Evolutionary conservation across 2,888 invertebrate genomes (phyloP), one percentile per base, ranked within the genome.

Genomic region (Tetranychus piercei): DNA sequence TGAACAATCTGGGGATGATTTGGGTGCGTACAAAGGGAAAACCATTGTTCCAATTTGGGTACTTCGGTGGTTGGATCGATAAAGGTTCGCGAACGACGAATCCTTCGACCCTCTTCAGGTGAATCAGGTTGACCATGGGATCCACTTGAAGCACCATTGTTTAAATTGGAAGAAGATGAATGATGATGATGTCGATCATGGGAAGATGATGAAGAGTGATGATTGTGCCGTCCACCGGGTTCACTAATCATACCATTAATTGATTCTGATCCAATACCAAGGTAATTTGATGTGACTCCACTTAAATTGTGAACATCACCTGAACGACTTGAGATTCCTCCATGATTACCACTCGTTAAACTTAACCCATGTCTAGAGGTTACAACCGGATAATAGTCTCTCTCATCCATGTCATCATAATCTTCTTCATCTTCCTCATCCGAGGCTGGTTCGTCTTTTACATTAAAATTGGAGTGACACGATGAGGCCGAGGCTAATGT

Each of bases 31-130:
- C 78, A 79, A 20, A 74, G 74, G 8, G 78, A 76, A 76, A 79
- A 82, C 83, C 82, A 83, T 9, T 79, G 77, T 65, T 81, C 79
- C 78, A 83, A 78, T 71, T 79, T 73, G 1, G 82, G 82, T 20
- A 83, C 94, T 85, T 99, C 99, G 20, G 95, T 94, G 34, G 97
- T 92, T 0, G 99, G 99, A 84, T 99, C 99, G 81, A 99, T 99
- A 84, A 99, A 99, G 69, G 99, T 96, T 79, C 99, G 88, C 83
- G 96, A 97, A 70, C 99, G 88, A 44, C 76, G 71, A 20, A 73
- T 74, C 7, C 76, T 64, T n/a, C 76, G 75, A 6, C 75, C 76
- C 18, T 74, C 74, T 66, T 76, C 76, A 11, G 76, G 76, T 64
- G 74, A 74, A 70, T 73, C 44, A 1, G 67, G 72, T 44, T 71